Base-by-base conservation (phyloP, 2,888 invertebrate species). In the Troides oblongomaculatus region DNA sequence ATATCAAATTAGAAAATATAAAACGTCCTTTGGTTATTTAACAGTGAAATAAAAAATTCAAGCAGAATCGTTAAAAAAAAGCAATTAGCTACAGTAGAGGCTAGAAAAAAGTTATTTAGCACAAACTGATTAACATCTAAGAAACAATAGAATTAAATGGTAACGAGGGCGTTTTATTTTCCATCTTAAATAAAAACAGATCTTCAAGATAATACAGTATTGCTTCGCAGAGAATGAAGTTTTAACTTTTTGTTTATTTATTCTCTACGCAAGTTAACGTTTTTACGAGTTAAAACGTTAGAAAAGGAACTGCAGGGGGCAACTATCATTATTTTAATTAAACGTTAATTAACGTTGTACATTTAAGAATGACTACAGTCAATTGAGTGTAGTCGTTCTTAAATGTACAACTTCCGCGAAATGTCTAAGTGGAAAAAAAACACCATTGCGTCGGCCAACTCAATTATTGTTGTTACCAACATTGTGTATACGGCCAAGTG, bases 401-500 rank as follows among this genome's bases (percentile, higher is more conserved):
- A 53, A 60, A 56, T 56, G 36, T 23, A 68, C 63, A 23, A 53
- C 59, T 64, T 58, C 43, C n/a, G 59, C 39, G 59, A 68, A 63
- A 59, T 25, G 18, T 8, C 5, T 23, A 66, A 66, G 36, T 10
- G 56, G 18, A 23, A 0, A 21, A 67, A 36, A 60, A 39, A 23
- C 50, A 64, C 39, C 10, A 39, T 23, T 14, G 36, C 25, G 21
- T n/a, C 76, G 63, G 75, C 73, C 71, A 76, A 74, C 76, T 70
- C 76, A 80, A 83, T 82, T 81, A 81, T 75, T 73, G 78, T 75
- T 81, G 79, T 81, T 80, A 79, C 76, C 76, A 74, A 50, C 72
- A 39, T 30, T 69, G 64, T 61, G 62, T 12, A 36, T 69, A 61
- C 69, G 62, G 10, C 39, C 39, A 62, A 61, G 68, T 69, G 67